These are phyloP conservation scores for Drosophila athabasca DNA, from an alignment of 1,140 invertebrate genomes.

Conservation along the genomic window DNA sequence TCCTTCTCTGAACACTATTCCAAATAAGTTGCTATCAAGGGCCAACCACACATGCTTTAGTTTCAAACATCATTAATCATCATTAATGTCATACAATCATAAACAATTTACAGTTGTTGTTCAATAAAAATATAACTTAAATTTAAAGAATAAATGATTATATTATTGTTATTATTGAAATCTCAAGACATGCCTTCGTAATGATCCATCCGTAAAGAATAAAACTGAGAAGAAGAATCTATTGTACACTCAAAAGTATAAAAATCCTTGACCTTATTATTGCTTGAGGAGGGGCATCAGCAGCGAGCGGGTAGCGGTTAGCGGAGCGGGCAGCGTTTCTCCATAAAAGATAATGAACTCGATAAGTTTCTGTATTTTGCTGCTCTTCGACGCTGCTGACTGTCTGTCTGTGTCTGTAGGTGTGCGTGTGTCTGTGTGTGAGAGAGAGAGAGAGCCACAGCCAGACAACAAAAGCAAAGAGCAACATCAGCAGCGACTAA, in stretches of 20 bases:
- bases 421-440: constrained; percentile 17
- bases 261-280: constrained; percentile 74
- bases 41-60: no score
- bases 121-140: no score
- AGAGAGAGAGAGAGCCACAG: constrained; percentile 17
- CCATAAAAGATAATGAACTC: constrained; percentile 66
- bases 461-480: constrained; percentile 11
- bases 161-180: no score
- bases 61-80: no score
- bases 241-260: constrained; percentile 29
- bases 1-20: no score
- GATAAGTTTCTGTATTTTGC: constrained; percentile 63
- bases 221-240: background rate
- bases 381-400: constrained; percentile 5
- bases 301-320: no score
- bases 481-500: constrained; percentile 15
- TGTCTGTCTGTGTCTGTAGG: background rate
- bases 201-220: background rate
- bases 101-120: no score
- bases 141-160: no score
- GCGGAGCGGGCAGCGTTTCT: no score
- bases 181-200: no score
- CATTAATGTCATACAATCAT: no score
- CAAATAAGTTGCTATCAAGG: no score
- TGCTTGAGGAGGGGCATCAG: constrained; percentile 1